These are phyloP conservation scores for Melanotaenia pygmaea DNA, from an alignment of 2,797 vertebrate species.

Conservation along the genomic window DNA sequence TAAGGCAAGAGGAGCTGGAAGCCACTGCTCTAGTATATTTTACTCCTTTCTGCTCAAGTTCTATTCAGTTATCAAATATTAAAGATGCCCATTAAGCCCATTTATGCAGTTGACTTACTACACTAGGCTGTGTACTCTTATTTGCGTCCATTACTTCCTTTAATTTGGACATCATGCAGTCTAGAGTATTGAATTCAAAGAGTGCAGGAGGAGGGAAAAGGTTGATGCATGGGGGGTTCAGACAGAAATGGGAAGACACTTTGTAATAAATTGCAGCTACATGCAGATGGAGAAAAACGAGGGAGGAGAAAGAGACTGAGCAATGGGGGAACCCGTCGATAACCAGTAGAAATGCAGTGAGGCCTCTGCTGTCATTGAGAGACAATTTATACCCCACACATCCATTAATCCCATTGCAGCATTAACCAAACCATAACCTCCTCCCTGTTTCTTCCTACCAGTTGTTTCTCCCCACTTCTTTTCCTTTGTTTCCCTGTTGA, in stretches of 20 bases:
- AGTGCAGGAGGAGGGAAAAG: conserved; percentile 26
- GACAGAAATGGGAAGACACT: conserved; percentile 51
- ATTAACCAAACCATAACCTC: conserved; percentile 54
- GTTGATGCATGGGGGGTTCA: conserved; percentile 43
- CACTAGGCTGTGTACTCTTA: conserved; percentile 34
- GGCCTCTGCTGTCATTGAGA: conserved; percentile 62
- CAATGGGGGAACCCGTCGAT: conserved; percentile 62
- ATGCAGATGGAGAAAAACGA: conserved; percentile 25
- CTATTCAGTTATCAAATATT: conserved; percentile 53
- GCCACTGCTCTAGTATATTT: background rate
- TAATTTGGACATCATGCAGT: conserved; percentile 72
- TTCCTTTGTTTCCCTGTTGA: conserved; percentile 70
- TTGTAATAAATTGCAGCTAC: conserved; percentile 49
- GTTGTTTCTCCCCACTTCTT: conserved; percentile 28
- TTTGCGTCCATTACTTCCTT: conserved; percentile 53
- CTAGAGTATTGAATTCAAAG: conserved; percentile 63
- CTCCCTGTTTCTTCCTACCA: conserved; percentile 19
- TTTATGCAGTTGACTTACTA: conserved; percentile 53
- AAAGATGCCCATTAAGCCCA: conserved; percentile 47
- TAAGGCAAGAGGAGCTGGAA: background rate
- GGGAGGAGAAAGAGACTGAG: conserved; percentile 43
- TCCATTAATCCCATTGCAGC: conserved; percentile 73
- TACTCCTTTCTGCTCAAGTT: conserved; percentile 11
- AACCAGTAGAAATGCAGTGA: conserved; percentile 66
- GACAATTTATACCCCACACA: conserved; percentile 67